These are phyloP conservation scores for Turnix velox DNA, from an alignment of 2,113 vertebrate genomes.

Conservation along the genomic window DNA sequence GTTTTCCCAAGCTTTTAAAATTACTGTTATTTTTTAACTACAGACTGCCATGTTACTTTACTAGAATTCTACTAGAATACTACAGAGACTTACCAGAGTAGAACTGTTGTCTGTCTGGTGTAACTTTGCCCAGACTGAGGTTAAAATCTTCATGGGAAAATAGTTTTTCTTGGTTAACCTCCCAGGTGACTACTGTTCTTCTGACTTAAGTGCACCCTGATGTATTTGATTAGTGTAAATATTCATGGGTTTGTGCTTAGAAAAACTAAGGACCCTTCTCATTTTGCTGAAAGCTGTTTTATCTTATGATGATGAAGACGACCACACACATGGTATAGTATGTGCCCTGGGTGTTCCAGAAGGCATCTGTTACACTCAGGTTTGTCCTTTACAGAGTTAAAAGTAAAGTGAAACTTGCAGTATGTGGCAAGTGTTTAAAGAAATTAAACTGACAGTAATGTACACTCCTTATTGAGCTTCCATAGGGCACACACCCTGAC, in stretches of 20 bases:
- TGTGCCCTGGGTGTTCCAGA: neutral
- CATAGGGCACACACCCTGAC: accelerated
- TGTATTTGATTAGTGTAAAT: constrained; percentile 5
- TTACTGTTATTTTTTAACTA: neutral
- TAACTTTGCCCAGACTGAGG: neutral
- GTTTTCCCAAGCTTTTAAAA: neutral
- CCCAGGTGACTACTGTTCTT: neutral
- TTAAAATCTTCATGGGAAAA: constrained; percentile 29
- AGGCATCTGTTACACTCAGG: neutral
- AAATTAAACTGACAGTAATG: neutral
- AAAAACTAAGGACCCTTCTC: neutral
- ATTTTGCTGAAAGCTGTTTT: constrained; percentile 26
- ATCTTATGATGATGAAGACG: neutral
- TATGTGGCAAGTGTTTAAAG: neutral
- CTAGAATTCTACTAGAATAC: no score
- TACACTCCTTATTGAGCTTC: neutral
- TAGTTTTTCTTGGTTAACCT: neutral
- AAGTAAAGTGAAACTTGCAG: neutral
- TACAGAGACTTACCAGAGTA: neutral
- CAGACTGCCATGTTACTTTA: neutral
- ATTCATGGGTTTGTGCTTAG: neutral
- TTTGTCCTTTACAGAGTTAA: neutral
- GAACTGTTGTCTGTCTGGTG: neutral
- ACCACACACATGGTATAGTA: neutral
- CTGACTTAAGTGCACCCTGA: neutral